These are phyloP conservation scores for Andrena dorsata DNA, from an alignment of 2,888 invertebrate genomes.

Conservation along the genomic window DNA sequence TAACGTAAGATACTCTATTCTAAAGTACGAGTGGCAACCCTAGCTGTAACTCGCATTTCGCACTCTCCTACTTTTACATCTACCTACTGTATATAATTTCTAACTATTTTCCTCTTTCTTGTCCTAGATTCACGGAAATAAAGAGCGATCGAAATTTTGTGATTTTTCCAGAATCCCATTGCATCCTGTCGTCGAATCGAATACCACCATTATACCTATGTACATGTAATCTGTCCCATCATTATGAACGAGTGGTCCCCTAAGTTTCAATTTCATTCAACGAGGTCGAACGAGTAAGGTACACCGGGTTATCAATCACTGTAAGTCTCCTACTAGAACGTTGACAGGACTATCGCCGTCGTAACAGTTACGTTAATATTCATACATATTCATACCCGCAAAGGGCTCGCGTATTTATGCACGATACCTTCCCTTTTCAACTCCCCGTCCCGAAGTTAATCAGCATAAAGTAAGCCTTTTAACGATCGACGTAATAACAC, in stretches of 20 bases:
- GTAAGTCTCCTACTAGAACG: conserved; percentile 22
- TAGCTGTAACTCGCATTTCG: no score
- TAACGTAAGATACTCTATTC: no score
- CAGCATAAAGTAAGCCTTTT: conserved; percentile 79
- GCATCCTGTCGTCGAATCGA: no score
- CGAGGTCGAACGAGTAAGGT: neutral
- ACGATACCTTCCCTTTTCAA: neutral
- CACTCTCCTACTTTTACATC: no score
- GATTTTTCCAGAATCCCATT: neutral
- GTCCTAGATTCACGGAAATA: neutral
- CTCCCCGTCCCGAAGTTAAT: conserved; percentile 65
- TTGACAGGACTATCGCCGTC: conserved; percentile 33
- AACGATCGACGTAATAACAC: conserved; percentile 78
- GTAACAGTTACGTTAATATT: conserved; percentile 57
- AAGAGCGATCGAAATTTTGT: neutral
- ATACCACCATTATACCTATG: no score
- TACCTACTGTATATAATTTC: no score
- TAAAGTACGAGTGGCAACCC: no score
- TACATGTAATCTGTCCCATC: neutral
- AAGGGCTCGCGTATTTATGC: conserved; percentile 70
- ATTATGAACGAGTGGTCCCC: neutral
- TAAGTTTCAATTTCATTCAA: conserved; percentile 7
- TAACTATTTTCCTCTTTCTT: no score
- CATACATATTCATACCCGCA: conserved; percentile 78
- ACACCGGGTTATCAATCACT: conserved; percentile 19